Evolutionary conservation across 1,140 invertebrate species (phyloP).

Genomic region (Lepidurus packardi): DNA sequence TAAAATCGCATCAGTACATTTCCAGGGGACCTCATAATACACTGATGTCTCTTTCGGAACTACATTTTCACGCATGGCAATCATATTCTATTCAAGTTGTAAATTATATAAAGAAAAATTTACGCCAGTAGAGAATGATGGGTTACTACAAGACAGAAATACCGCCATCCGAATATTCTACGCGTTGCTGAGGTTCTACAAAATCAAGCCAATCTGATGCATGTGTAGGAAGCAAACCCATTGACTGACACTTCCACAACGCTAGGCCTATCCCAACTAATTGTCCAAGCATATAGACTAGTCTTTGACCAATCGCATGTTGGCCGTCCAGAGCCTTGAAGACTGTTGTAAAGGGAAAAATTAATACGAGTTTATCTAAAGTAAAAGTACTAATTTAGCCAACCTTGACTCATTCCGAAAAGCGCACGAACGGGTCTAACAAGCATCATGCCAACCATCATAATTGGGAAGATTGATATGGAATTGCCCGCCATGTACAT

Average conservation of each 20-base stretch:
- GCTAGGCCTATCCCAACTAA: slow-evolving; percentile 86
- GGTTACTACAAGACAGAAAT: slow-evolving; percentile 51
- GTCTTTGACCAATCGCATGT: slow-evolving; percentile 81
- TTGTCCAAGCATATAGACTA: slow-evolving; percentile 93
- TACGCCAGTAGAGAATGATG: neutral
- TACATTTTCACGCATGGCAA: no score
- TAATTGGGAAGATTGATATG: slow-evolving; percentile 99
- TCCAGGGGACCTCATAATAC: no score
- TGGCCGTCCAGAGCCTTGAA: slow-evolving; percentile 96
- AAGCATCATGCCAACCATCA: slow-evolving; percentile 99
- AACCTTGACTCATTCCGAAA: slow-evolving; percentile 64
- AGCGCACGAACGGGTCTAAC: slow-evolving; percentile 91
- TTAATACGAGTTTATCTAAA: slow-evolving; percentile 30
- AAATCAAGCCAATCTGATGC: slow-evolving; percentile 98
- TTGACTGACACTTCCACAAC: slow-evolving; percentile 96
- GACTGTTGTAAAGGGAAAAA: slow-evolving; percentile 50
- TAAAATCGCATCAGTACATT: neutral
- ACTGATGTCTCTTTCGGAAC: no score
- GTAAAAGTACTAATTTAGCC: slow-evolving; percentile 16
- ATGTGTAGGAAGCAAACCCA: slow-evolving; percentile 95
- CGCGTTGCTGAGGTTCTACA: slow-evolving; percentile 78
- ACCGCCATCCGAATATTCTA: slow-evolving; percentile 84
- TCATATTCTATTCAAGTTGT: no score
- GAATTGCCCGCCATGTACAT: slow-evolving; percentile 99
- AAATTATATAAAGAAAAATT: slow-evolving; percentile 1